Evolutionary conservation across 1,140 invertebrate species (phyloP).

Genomic region (Drosophila willistoni): DNA sequence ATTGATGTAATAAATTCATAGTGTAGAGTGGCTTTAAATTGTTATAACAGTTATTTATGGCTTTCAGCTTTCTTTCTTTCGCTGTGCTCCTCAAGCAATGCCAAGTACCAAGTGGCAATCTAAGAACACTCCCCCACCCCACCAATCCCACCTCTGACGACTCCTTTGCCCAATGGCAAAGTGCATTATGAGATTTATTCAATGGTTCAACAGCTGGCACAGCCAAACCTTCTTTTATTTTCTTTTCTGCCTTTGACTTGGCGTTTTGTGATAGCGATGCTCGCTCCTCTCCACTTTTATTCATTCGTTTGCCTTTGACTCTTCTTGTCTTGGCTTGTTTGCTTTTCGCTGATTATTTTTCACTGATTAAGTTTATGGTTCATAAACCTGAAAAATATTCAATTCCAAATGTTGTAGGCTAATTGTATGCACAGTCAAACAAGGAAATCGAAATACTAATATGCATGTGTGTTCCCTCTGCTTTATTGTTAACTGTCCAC

Average conservation of each 20-base stretch:
- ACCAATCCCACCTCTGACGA: too few species aligned
- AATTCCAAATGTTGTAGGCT: conserved; percentile 67
- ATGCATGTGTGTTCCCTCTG: conserved; percentile 14
- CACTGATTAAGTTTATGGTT: conserved; percentile 71
- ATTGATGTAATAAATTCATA: conserved; percentile 5
- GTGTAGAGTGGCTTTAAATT: conserved; percentile 5
- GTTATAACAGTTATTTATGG: conserved; percentile 13
- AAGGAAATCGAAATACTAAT: conserved; percentile 10
- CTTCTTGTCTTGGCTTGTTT: conserved; percentile 53
- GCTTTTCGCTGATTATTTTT: conserved; percentile 65
- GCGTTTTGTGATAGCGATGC: background rate
- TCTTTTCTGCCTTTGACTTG: conserved; percentile 14
- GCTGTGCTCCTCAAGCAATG: conserved; percentile 23
- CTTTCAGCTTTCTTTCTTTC: conserved; percentile 9
- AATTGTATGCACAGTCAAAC: conserved; percentile 71
- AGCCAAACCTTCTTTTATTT: conserved; percentile 60
- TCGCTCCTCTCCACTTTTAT: conserved; percentile 1
- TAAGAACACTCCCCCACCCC: background rate
- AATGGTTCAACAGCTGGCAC: conserved; percentile 16
- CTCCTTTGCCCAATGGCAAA: conserved; percentile 1
- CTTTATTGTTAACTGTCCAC: too few species aligned
- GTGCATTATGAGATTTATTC: conserved; percentile 34
- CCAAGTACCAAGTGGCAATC: conserved; percentile 25
- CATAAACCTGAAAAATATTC: conserved; percentile 62
- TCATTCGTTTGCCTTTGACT: conserved; percentile 40